Percentiles rank a stretch among this genome's conserved stretches.
phyloP scores from a whole-genome alignment of 2,113 vertebrate genomes.

The Podarcis muralis region DNA sequence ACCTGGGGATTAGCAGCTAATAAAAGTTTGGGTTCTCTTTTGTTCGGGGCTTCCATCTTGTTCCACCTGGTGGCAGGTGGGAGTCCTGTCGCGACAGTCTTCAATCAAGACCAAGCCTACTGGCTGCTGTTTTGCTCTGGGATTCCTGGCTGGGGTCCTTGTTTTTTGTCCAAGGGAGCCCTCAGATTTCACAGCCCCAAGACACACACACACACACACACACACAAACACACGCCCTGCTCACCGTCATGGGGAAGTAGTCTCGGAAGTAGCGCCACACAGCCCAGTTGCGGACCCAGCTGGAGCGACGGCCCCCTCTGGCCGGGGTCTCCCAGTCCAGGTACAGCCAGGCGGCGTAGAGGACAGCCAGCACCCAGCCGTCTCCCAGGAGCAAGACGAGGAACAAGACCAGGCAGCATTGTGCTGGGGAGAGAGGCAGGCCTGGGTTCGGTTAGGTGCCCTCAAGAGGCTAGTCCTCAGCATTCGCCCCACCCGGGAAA shows the following conservation, averaged over 20 bases:
- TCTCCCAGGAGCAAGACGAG: conserved; percentile 65
- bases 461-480: not conserved
- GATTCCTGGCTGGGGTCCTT: no score
- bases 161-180: no score
- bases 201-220: no score
- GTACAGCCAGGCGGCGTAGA: conserved; percentile 81
- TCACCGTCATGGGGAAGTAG: conserved; percentile 81
- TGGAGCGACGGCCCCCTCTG: conserved; percentile 67
- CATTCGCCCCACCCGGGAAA: accelerated
- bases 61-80: no score
- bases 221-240: not conserved
- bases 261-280: conserved; percentile 76
- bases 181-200: no score
- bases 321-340: conserved; percentile 78
- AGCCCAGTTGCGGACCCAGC: conserved; percentile 73
- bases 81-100: no score
- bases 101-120: no score
- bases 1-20: no score
- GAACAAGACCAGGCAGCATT: conserved; percentile 47
- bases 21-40: no score
- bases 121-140: no score
- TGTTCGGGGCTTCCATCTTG: no score
- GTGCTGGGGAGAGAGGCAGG: not conserved
- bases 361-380: conserved; percentile 73
- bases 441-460: not conserved